phyloP scores from a whole-genome alignment of 2,797 vertebrate genomes.

The Tenualosa thibaudeaui region DNA sequence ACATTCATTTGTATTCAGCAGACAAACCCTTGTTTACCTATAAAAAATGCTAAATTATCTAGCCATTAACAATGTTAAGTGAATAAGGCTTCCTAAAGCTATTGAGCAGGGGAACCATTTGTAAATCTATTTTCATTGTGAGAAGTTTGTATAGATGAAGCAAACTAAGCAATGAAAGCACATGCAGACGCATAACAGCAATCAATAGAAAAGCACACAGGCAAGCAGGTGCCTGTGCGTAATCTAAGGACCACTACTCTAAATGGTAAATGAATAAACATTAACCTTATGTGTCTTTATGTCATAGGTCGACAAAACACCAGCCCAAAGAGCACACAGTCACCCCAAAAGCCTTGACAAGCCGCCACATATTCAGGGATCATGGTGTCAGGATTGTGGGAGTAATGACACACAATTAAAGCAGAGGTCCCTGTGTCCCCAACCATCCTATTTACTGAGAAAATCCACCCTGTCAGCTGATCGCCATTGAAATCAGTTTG shows the following conservation, averaged over 20 bases:
- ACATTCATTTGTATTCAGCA: not conserved
- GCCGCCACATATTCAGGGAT: not conserved
- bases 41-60: not conserved
- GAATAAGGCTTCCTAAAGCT: not conserved
- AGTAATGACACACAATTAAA: not conserved
- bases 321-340: not conserved
- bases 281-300: constrained; percentile 10
- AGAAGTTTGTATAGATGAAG: not conserved
- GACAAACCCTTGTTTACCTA: not conserved
- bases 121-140: constrained; percentile 14
- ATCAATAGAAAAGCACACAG: not conserved
- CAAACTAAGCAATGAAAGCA: not conserved
- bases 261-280: constrained; percentile 12
- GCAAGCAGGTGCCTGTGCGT: not conserved
- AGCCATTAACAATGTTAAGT: not conserved
- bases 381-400: not conserved
- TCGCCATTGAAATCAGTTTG: not conserved
- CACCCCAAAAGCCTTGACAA: not conserved
- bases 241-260: not conserved
- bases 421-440: not conserved
- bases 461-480: not conserved
- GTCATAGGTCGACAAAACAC: not conserved
- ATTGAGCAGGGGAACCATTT: not conserved
- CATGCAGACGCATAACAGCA: not conserved
- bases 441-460: not conserved